A percentile compares a stretch with the other conserved stretches of the same genome.
phyloP scores from a whole-genome alignment of 2,888 invertebrate genomes.

The Drosophila stalkeri region DNA sequence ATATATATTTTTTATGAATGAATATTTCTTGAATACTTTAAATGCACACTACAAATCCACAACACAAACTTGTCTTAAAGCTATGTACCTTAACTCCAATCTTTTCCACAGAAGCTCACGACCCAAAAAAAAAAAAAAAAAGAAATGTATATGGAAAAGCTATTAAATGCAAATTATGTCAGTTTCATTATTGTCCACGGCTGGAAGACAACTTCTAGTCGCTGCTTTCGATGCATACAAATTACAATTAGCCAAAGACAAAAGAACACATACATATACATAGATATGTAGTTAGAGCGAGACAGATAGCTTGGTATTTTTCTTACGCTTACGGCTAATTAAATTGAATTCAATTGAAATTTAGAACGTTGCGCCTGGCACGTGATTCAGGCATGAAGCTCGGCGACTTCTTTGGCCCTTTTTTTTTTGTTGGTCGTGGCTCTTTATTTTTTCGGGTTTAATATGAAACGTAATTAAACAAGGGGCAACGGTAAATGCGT shows the following conservation, averaged over 20 bases:
- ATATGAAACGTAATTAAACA: constrained; percentile 75
- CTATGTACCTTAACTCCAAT: background rate
- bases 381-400: constrained; percentile 62
- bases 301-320: constrained; percentile 46
- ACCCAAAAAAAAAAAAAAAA: constrained; percentile 13
- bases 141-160: constrained; percentile 41
- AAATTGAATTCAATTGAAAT: constrained; percentile 81
- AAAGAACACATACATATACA: background rate
- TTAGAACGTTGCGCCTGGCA: constrained; percentile 78
- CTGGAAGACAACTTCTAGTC: constrained; percentile 28
- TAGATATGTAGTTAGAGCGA: background rate
- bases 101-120: constrained; percentile 17
- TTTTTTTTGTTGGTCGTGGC: constrained; percentile 39
- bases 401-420: constrained; percentile 35
- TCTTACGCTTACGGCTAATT: constrained; percentile 77
- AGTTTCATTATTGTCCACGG: constrained; percentile 63
- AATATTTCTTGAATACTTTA: background rate
- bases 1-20: background rate
- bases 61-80: background rate
- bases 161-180: constrained; percentile 79
- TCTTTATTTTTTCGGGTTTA: constrained; percentile 57
- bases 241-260: constrained; percentile 50
- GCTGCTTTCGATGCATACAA: constrained; percentile 63
- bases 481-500: constrained; percentile 75
- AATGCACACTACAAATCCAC: background rate